Percentiles rank a stretch among this genome's conserved stretches.
Evolutionary conservation across 2,797 vertebrate genomes (phyloP).

Genomic region (Melanotaenia maccullochi): DNA sequence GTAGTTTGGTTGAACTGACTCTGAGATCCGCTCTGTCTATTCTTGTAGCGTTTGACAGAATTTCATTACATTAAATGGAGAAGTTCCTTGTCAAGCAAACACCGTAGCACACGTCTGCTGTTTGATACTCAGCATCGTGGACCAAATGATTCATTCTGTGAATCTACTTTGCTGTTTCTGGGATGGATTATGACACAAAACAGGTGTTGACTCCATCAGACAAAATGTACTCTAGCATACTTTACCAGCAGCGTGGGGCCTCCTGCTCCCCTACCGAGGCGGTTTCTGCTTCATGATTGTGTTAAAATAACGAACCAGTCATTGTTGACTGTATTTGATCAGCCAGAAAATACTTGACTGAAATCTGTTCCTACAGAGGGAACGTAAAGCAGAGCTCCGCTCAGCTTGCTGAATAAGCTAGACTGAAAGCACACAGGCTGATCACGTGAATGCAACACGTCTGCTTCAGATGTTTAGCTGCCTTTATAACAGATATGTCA

Average conservation of each 20-base stretch:
- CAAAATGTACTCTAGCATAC: background rate
- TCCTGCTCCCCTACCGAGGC: background rate
- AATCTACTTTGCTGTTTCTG: constrained; percentile 1
- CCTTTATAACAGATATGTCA: constrained; percentile 49
- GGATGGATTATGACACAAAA: constrained; percentile 2
- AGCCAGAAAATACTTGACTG: constrained; percentile 17
- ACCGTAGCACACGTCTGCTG: background rate
- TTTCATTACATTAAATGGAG: constrained; percentile 23
- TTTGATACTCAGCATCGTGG: constrained; percentile 8
- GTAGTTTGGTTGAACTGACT: constrained; percentile 27
- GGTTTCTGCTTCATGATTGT: background rate
- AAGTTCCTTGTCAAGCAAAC: background rate
- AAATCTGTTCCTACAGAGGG: constrained; percentile 18
- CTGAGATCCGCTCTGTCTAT: constrained; percentile 22
- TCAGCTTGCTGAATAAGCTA: constrained; percentile 58
- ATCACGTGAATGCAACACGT: constrained; percentile 24
- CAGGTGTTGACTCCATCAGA: background rate
- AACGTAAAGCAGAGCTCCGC: constrained; percentile 54
- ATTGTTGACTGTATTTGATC: constrained; percentile 9
- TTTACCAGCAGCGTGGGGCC: background rate
- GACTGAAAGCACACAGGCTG: constrained; percentile 38
- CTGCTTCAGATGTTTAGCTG: constrained; percentile 48
- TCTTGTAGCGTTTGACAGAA: constrained; percentile 14
- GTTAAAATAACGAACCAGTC: constrained; percentile 13
- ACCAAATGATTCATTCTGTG: constrained; percentile 54